Base-by-base conservation (phyloP, 2,888 invertebrate genomes). In the Brachyptera risi region DNA sequence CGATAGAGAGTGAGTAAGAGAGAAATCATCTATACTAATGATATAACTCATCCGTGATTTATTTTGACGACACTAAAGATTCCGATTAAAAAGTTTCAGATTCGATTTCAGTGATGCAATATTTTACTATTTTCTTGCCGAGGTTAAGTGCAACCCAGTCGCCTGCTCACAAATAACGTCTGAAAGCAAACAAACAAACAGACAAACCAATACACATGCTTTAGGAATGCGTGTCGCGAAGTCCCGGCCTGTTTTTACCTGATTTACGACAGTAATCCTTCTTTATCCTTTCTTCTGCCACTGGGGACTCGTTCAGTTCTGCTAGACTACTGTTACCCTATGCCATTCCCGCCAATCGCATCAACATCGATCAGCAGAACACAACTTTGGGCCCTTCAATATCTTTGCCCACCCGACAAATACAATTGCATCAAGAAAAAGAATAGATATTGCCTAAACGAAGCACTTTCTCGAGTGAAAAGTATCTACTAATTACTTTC, bases 191-290 rank as follows among this genome's bases (percentile, higher is more conserved):
- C 21, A 51, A 51, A n/a, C 51, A 51, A 51, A 24, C 19, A 54
- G 37, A 37, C 54, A 54, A 54, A n/a, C 51, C 15, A 31, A 27
- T n/a, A 51, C 31, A 51, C 51, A 54, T 19, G 50, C 50, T 26
- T 13, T 51, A 11, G 11, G 31, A 51, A 51, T 51, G 54, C 54
- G 54, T 54, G 54, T 37, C 54, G 54, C 54, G 35, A 37, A 37
- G 35, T 37, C 35, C 35, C 54, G 17, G 37, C 31, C 37, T 35
- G 54, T 54, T 54, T 44, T 11, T 54, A 54, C 69, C 73, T 75
- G 76, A 76, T 76, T 76, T 75, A 76, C 76, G 72, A 73, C 70
- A 69, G 71, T 74, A 75, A 75, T 75, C 74, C 74, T 71, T 75
- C 75, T 75, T 75, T 76, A 76, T 76, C 35, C 54, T 74, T 74